Base-by-base conservation (phyloP, 2,888 invertebrate genomes). In the Eupithecia pulchellata region DNA sequence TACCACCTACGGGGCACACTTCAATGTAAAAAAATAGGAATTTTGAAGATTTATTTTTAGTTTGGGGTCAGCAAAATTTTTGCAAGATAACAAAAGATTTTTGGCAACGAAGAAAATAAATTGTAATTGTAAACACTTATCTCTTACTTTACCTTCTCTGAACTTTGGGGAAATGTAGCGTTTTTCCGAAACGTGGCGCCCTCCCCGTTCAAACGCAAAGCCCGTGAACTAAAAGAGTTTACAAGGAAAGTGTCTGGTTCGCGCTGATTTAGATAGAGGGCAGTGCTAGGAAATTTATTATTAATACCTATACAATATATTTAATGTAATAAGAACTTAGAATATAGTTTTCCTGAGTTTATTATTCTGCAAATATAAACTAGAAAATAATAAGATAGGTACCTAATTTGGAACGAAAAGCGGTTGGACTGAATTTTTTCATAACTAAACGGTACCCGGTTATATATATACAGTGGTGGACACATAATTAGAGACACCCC, bases 161-260 rank as follows among this genome's bases (percentile, higher is more conserved):
- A 47, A 11, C 9, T 60, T 34, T 61, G 20, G 8, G 11, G 2
- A 34, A 34, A 34, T n/a, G 13, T 20, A n/a, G 30, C 32, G 11
- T 13, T 32, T 20, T 61, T 14, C 71, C 75, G 34, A 29, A 76
- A 69, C 34, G 77, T 77, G 84, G 82, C 90, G 91, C 90, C 88
- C 86, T 89, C 90, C 81, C 17, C 75, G 62, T 36, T n/a, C 39
- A 65, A 61, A 78, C 84, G 80, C 72, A 81, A 81, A 77, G 79
- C 79, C 80, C 75, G 72, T 82, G 88, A 87, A 82, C 83, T 84
- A 74, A 69, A 73, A 61, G 73, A 85, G 82, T 83, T 86, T 83
- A 74, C 73, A 74, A 75, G 79, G 75, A 82, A 84, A 85, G 83
- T 82, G 84, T 75, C 66, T 79, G 85, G 90, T 92, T 88, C 83